Evolutionary conservation across 2,888 invertebrate species (phyloP), one percentile per base, ranked within the genome.

Genomic region (Lycia hirtaria): DNA sequence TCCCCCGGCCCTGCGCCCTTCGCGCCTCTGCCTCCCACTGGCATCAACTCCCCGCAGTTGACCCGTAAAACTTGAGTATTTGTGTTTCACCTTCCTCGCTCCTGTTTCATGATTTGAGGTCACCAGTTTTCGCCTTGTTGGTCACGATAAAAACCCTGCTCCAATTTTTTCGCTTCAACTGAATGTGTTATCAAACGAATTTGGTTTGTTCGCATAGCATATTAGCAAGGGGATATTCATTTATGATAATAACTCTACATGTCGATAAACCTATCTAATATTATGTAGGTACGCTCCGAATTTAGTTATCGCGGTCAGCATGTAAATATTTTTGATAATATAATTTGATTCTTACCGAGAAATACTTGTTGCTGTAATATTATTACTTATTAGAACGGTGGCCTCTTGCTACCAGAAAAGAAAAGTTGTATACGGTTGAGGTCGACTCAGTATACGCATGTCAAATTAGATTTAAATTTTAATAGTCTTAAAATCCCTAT

Each of bases 31-130:
- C 81, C 81, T 71, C 83, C 83, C 81, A 69, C 78, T 72, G 73
- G 52, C 56, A 63, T 56, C 47, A 48, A 52, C 65, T 61, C 67
- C 67, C 67, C 64, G 73, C 80, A 77, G 81, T 81, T 85, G 84
- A 87, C 88, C 88, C 84, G 85, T 85, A 87, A 88, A 89, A 85
- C 81, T 85, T 69, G 76, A 83, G 81, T 83, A 79, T 85, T 89
- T 84, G 80, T 83, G 80, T 81, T 81, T 78, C 74, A 83, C 81
- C 82, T 83, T 76, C 76, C 74, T 75, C 77, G 76, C 69, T 75
- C 77, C 78, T 81, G 75, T 83, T 82, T 80, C 80, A 83, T 78
- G 72, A 78, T 81, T 84, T 77, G 52, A 58, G 80, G 81, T 81
- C 79, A 80, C 72, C 61, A 65, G 58, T 65, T 64, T 65, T 67